These are phyloP conservation scores for Lepidocolaptes lacrymiger DNA, from an alignment of 2,797 vertebrate genomes.

Conservation along the genomic window DNA sequence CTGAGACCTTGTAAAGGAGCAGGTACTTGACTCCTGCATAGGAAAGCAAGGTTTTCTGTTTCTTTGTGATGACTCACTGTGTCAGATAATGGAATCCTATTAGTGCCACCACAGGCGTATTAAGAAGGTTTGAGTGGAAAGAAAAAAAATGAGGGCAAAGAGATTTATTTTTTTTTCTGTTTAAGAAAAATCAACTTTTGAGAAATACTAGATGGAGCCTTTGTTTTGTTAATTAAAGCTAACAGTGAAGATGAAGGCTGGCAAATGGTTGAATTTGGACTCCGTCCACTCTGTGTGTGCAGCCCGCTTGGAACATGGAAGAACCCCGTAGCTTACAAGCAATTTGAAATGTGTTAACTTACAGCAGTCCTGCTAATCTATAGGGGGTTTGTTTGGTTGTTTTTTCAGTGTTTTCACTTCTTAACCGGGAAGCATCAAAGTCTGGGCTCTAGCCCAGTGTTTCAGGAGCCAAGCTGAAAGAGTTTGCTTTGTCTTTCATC, in stretches of 20 bases:
- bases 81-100: conserved; percentile 39
- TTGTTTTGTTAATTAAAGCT: conserved; percentile 2
- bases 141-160: neutral
- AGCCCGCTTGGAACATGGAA: neutral
- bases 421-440: neutral
- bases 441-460: neutral
- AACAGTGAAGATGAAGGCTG: neutral
- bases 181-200: neutral
- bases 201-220: neutral
- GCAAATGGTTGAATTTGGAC: neutral
- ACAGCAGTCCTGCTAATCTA: neutral
- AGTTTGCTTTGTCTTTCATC: neutral
- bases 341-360: neutral
- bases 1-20: neutral
- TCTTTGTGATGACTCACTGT: conserved; percentile 28
- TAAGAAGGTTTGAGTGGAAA: neutral
- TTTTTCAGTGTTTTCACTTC: conserved; percentile 7
- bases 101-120: conserved; percentile 4
- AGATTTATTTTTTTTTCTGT: neutral
- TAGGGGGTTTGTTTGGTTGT: neutral
- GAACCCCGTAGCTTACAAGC: accelerated
- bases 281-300: neutral
- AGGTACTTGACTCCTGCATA: conserved; percentile 35
- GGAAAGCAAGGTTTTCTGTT: conserved; percentile 35
- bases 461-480: neutral